Conservation (phyloP, 2,888 invertebrate genomes). For the Netelia inedita region DNA sequence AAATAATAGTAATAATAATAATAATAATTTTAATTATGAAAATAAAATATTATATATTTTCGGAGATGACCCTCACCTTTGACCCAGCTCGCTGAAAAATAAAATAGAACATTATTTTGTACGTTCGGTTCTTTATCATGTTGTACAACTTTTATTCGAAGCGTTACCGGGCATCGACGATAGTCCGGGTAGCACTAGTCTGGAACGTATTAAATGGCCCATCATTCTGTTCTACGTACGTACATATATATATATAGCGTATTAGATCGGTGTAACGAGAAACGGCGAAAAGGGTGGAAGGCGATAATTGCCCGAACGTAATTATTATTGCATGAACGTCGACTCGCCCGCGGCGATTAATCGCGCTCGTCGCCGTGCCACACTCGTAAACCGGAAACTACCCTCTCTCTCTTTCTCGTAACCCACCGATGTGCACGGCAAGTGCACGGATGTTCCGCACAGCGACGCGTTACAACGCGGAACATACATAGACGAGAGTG, state of each 20-base stretch:
- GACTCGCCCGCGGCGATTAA: conserved; percentile 52
- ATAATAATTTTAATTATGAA: too few species aligned
- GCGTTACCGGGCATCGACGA: too few species aligned
- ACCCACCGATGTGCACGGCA: conserved; percentile 34
- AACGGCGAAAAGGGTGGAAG: conserved; percentile 40
- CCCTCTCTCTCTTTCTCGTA: conserved; percentile 27
- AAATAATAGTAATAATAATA: too few species aligned
- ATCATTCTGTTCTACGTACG: not conserved
- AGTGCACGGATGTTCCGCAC: conserved; percentile 53
- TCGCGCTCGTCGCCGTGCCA: conserved; percentile 56
- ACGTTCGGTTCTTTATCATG: too few species aligned
- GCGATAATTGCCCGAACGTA: conserved; percentile 58
- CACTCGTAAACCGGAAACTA: conserved; percentile 60
- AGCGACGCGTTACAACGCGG: conserved; percentile 43
- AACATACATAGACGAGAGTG: conserved; percentile 19
- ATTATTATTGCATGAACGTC: conserved; percentile 56
- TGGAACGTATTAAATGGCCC: too few species aligned
- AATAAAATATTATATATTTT: too few species aligned
- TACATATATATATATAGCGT: conserved; percentile 19
- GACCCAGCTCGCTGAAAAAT: too few species aligned
- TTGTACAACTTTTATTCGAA: too few species aligned
- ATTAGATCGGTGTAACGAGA: conserved; percentile 35
- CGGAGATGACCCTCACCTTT: too few species aligned
- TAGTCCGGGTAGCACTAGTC: too few species aligned
- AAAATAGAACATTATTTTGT: too few species aligned